Base-by-base conservation (phyloP, 2,113 vertebrate species). In the Agapornis roseicollis region DNA sequence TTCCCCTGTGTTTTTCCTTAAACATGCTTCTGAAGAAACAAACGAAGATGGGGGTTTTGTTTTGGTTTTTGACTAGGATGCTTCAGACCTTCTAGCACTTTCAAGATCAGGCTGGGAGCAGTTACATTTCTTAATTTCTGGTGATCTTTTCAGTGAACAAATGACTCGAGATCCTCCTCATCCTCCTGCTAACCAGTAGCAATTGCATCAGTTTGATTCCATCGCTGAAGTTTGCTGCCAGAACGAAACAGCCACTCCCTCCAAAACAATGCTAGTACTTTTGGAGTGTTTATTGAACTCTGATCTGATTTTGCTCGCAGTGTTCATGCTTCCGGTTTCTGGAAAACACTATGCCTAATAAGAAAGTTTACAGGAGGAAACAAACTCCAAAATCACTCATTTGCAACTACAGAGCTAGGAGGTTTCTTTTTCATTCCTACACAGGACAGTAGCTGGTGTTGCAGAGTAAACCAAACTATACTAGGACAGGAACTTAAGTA, bases 311-410 rank as follows among this genome's bases (percentile, higher is more conserved):
- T 47, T 76, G 65, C 93, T 77, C 1, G 44, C 74, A 88, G 14
- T 6, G 49, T 27, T 85, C 37, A 4, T 5, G 19, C 39, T 96
- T 96, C 96, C 65, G 1, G 27, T 46, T 55, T 86, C 93, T 96
- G 92, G 73, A 76, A 94, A 94, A 66, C 1, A 0, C 72, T 65
- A 27, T 37, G 55, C n/a, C 52, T 23, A 81, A 10, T n/a, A 63
- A n/a, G 50, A 89, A 85, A 93, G 82, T 71, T 74, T 53, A 86
- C 82, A 91, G 80, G 88, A 96, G 95, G 77, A 90, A 93, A 91
- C 83, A 90, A 94, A 76, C 87, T 95, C 94, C 93, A 92, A 91
- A 89, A 78, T 52, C 56, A 79, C 52, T 37, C 7, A 0, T 31
- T 22, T 61, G 80, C 73, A 87, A 29, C 53, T 87, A 72, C 0